These are phyloP conservation scores for Eunapius fragilis DNA, from an alignment of 37 sponge, comb jelly and placozoan species.

Conservation along the genomic window DNA sequence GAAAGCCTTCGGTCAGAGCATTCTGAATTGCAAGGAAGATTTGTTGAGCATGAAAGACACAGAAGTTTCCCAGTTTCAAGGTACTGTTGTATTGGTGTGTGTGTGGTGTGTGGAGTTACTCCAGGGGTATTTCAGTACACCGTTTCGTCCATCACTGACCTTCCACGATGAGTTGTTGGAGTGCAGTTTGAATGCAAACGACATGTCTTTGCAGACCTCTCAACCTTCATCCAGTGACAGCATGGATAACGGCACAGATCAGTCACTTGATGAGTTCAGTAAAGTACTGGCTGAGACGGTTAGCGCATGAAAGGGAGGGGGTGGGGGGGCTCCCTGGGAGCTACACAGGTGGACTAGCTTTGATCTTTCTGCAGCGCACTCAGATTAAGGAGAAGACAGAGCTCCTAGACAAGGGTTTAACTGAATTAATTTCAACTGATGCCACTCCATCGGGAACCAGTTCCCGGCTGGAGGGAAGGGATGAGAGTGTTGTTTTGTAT, in stretches of 20 bases:
- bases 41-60: neutral
- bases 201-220: neutral
- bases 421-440: neutral
- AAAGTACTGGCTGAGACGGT: neutral
- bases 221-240: neutral
- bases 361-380: neutral
- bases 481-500: neutral
- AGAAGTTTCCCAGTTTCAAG: neutral
- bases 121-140: conserved; percentile 4
- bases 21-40: conserved; percentile 11
- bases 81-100: too few relatives aligned
- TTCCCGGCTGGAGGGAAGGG: neutral
- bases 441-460: neutral
- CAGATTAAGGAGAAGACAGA: neutral
- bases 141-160: conserved; percentile 17
- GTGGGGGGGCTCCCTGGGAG: neutral
- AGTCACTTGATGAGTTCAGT: neutral
- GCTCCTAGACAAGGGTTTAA: neutral
- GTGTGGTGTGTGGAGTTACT: neutral
- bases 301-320: neutral
- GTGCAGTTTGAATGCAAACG: neutral
- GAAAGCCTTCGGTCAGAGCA: conserved; percentile 14
- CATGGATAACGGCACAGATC: neutral
- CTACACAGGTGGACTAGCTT: neutral
- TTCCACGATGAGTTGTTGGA: conserved; percentile 37